These are phyloP conservation scores for Pseudochirops cupreus DNA, from an alignment of 2,797 vertebrate genomes.

Conservation along the genomic window DNA sequence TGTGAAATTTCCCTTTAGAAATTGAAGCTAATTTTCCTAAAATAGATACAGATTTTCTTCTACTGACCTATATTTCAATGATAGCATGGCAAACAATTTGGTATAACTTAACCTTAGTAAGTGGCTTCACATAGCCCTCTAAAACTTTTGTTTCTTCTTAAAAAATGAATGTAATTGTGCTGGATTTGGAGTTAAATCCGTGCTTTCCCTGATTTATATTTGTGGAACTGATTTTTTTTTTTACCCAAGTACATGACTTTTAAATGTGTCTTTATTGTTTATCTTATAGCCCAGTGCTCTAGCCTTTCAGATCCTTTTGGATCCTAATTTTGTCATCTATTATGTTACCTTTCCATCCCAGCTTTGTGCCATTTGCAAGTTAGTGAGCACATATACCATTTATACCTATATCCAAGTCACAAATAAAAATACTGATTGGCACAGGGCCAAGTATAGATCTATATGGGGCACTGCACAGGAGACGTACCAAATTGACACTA, in stretches of 20 bases:
- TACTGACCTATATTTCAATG: neutral
- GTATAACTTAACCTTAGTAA: neutral
- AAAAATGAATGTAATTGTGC: neutral
- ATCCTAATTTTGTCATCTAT: neutral
- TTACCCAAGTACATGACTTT: neutral
- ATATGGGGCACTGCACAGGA: neutral
- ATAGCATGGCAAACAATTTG: neutral
- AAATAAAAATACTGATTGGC: neutral
- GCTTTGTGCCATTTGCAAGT: neutral
- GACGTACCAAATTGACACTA: neutral
- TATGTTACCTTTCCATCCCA: neutral
- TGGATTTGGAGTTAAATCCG: neutral
- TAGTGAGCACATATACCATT: neutral
- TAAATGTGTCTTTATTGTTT: neutral
- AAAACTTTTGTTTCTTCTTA: neutral
- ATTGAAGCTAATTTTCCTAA: neutral
- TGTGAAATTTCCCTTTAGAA: neutral
- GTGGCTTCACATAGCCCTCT: neutral
- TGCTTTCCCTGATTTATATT: neutral
- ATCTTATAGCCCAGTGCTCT: neutral
- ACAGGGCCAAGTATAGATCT: neutral
- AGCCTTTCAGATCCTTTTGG: neutral
- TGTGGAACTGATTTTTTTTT: neutral
- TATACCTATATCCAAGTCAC: neutral
- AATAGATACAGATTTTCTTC: neutral